These are phyloP conservation scores for Oxygymnocypris stewartii DNA, from an alignment of 2,113 vertebrate genomes.

Conservation along the genomic window DNA sequence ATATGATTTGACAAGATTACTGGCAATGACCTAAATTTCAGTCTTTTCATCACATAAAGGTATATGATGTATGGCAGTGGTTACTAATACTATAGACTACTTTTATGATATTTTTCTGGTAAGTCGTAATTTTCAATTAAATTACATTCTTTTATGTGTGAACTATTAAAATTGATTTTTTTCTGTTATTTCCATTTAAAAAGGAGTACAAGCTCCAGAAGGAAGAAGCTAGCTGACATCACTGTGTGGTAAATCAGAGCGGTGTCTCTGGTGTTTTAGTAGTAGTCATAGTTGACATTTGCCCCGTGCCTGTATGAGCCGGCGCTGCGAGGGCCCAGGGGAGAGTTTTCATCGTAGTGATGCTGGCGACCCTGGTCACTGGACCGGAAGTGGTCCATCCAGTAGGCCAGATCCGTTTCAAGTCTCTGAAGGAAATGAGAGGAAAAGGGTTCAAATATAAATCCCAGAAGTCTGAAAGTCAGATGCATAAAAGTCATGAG, in stretches of 20 bases:
- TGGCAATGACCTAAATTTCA: background rate
- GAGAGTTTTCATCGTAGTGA: slow-evolving; percentile 89
- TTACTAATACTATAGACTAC: background rate
- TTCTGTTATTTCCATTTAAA: background rate
- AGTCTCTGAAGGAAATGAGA: slow-evolving; percentile 78
- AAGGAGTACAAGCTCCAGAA: background rate
- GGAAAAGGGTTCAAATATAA: background rate
- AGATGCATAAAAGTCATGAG: background rate
- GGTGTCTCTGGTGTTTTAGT: slow-evolving; percentile 66
- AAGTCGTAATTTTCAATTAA: background rate
- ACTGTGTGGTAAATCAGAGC: background rate
- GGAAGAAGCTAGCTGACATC: background rate
- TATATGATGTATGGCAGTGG: background rate
- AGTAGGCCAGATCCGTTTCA: slow-evolving; percentile 88
- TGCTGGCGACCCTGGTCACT: slow-evolving; percentile 84
- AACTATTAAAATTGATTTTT: background rate
- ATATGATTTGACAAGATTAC: background rate
- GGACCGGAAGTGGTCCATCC: slow-evolving; percentile 81
- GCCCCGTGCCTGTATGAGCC: slow-evolving; percentile 82
- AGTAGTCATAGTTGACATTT: slow-evolving; percentile 91
- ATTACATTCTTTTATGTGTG: background rate
- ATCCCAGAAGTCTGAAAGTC: background rate
- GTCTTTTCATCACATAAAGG: background rate
- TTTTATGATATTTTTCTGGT: background rate
- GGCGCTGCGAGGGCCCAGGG: slow-evolving; percentile 77